Base-by-base conservation (phyloP, 1,140 invertebrate species). In the Rhynchophorus ferrugineus region DNA sequence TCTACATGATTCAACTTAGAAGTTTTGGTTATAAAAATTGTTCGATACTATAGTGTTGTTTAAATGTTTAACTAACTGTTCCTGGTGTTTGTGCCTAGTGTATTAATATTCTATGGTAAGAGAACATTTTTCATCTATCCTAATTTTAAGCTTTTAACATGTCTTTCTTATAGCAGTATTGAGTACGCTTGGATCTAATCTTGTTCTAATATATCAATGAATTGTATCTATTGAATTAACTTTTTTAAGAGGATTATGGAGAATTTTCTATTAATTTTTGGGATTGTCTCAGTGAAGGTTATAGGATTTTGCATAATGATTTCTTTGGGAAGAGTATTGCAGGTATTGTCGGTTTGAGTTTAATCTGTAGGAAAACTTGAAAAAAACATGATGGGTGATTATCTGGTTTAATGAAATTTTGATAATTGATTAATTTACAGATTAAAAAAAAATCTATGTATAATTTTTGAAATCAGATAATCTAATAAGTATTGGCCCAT, bases 11-110 rank as follows among this genome's bases (percentile, higher is more conserved):
- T 14, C 8, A 14, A 7, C 16, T 14, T 14, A 1, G 16, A n/a
- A 41, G 38, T 41, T 41, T 41, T 41, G 38, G 14, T 41, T 19
- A 19, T n/a, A 37, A 37, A 42, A n/a, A n/a, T n/a, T n/a, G n/a
- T n/a, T n/a, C n/a, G n/a, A n/a, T n/a, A n/a, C n/a, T n/a, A n/a
- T n/a, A n/a, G n/a, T n/a, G n/a, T n/a, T n/a, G n/a, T n/a, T n/a
- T n/a, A 45, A 35, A 45, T 43, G n/a, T 16, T 35, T 18, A 11
- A 2, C 16, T 39, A 37, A 19, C 21, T 8, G 14, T 22, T 43
- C 20, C n/a, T 11, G 39, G 48, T 49, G 48, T 34, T 48, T 52
- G 43, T 56, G 54, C 50, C 35, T 19, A 46, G 47, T 45, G 54
- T 43, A 39, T 33, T 17, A n/a, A 21, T 8, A 17, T 17, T 48